These are phyloP conservation scores for Microplitis mediator DNA, from an alignment of 1,140 invertebrate species.

Conservation along the genomic window DNA sequence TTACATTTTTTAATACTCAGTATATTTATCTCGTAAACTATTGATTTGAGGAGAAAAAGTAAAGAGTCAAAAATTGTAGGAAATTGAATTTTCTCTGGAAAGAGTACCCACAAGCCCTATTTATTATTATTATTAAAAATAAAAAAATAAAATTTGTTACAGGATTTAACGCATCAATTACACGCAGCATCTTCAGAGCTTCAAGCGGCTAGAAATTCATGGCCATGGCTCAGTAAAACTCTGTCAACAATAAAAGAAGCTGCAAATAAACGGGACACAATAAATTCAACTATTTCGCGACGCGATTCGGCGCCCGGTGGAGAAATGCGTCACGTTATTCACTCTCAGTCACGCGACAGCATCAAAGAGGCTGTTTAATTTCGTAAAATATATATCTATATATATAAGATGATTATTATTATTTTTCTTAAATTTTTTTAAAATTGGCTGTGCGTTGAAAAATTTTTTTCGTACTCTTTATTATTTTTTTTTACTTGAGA, in stretches of 20 bases:
- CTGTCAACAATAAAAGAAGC: conserved; percentile 66
- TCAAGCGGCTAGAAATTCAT: conserved; percentile 76
- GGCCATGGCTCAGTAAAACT: conserved; percentile 90
- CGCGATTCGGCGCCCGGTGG: conserved; percentile 56
- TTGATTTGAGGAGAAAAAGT: too few species aligned
- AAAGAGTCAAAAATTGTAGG: too few species aligned
- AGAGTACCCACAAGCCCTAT: too few species aligned
- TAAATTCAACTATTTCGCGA: conserved; percentile 43
- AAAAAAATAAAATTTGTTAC: conserved; percentile 36
- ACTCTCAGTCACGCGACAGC: conserved; percentile 54
- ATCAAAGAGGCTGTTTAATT: conserved; percentile 58
- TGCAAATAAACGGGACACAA: conserved; percentile 55
- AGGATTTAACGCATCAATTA: conserved; percentile 93
- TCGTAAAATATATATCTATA: neutral
- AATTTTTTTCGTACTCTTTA: neutral
- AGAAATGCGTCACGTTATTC: conserved; percentile 52
- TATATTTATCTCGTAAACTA: too few species aligned
- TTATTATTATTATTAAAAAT: neutral
- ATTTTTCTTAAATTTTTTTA: neutral
- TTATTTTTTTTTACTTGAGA: too few species aligned
- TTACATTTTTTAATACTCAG: too few species aligned
- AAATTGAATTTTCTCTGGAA: too few species aligned
- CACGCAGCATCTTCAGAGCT: conserved; percentile 82
- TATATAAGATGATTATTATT: neutral
- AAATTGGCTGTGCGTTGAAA: neutral